These are phyloP conservation scores for Artibeus jamaicensis DNA, from an alignment of 2,797 vertebrate genomes.

Conservation along the genomic window DNA sequence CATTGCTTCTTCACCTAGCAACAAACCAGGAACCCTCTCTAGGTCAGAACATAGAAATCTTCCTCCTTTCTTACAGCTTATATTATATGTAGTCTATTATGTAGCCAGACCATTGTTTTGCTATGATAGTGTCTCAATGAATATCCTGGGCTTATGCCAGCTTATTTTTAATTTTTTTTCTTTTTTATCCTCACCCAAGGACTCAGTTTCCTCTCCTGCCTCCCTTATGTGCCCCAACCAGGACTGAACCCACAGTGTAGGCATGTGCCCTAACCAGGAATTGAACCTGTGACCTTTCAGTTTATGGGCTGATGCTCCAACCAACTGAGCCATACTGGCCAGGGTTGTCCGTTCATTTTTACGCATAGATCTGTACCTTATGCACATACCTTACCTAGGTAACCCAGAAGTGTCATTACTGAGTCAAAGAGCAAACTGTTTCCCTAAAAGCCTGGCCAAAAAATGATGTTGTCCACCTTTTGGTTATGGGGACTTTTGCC, in stretches of 20 bases:
- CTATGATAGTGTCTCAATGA: background rate
- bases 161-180: too few relatives aligned
- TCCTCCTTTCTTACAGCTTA: background rate
- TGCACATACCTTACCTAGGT: background rate
- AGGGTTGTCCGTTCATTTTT: background rate
- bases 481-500: background rate
- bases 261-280: too few relatives aligned
- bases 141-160: background rate
- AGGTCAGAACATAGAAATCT: background rate
- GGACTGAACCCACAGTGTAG: too few relatives aligned
- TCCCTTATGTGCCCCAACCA: too few relatives aligned
- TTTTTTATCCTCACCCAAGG: too few relatives aligned
- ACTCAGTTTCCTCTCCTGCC: too few relatives aligned
- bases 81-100: background rate
- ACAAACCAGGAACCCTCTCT: background rate
- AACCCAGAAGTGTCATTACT: background rate
- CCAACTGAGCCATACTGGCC: too few relatives aligned
- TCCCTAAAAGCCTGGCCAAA: background rate
- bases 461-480: background rate
- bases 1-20: background rate
- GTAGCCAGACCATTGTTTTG: background rate
- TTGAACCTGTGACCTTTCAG: too few relatives aligned
- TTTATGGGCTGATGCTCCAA: too few relatives aligned
- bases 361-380: background rate
- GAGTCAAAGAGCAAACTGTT: background rate